Base-by-base conservation (phyloP, 2,888 invertebrate genomes). In the Xanthia icteritia region DNA sequence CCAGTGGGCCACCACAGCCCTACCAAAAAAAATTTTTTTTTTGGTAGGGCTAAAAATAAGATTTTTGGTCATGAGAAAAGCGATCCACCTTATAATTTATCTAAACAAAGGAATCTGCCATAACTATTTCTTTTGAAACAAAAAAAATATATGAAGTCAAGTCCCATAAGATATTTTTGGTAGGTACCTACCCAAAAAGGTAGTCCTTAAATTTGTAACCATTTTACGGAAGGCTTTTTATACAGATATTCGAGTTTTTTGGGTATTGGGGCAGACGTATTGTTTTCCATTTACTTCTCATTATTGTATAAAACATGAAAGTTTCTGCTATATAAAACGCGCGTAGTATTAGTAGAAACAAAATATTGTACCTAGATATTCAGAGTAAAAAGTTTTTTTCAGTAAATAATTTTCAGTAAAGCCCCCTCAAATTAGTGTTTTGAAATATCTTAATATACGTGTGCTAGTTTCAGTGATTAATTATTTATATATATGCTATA, bases 231-330 rank as follows among this genome's bases (percentile, higher is more conserved):
- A 58, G 27, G 23, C 20, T 76, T 65, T 63, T 27, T 48, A 27
- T 23, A 60, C 5, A 79, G 31, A 71, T 66, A 42, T 61, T 72
- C n/a, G 3, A 64, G n/a, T 36, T 20, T 67, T 27, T 31, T 45
- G 51, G 42, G 54, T 66, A 60, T 60, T 11, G 23, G 15, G 27
- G 27, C 13, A 54, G 60, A 65, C 5, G 39, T 54, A 69, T 79
- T 69, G 64, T 39, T 74, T 54, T 5, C 9, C 11, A 74, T 74
- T 73, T 60, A 60, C 27, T 68, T 73, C 45, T 36, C 39, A 51
- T 70, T 23, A 36, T 51, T 45, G 20, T 42, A 27, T 71, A 63
- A 51, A 70, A 48, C 23, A 48, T n/a, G 17, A 31, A 64, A 76
- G 36, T 9, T 68, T 56, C n/a, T 56, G 13, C 6, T 23, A 23